These are phyloP conservation scores for Dermolepida albohirtum DNA, from an alignment of 2,888 invertebrate species.

Conservation along the genomic window DNA sequence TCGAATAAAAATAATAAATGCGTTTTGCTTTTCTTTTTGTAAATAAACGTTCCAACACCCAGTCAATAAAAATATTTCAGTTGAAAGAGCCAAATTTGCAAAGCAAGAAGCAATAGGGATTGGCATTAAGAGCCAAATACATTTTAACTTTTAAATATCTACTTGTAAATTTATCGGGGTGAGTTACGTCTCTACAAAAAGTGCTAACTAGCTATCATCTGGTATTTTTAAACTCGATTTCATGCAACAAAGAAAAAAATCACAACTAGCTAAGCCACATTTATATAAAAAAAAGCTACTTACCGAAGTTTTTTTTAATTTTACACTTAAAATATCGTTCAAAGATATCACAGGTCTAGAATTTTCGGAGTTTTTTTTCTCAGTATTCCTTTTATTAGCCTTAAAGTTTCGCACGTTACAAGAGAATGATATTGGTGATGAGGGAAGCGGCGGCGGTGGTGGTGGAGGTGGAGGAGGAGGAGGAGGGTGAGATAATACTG, in stretches of 20 bases:
- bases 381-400: constrained; percentile 47
- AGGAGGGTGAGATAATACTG: constrained; percentile 6
- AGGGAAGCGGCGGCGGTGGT: constrained; percentile 54
- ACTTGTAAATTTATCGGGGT: too few relatives aligned
- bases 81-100: too few relatives aligned
- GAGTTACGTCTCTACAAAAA: too few relatives aligned
- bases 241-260: too few relatives aligned
- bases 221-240: too few relatives aligned
- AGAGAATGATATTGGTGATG: constrained; percentile 44
- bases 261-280: too few relatives aligned
- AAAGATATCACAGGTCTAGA: constrained; percentile 60
- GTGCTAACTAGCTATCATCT: too few relatives aligned
- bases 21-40: neutral
- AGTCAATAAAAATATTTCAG: neutral
- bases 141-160: too few relatives aligned
- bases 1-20: constrained; percentile 23
- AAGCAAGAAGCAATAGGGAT: too few relatives aligned
- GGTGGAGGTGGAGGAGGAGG: constrained; percentile 53
- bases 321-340: constrained; percentile 62
- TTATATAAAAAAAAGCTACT: constrained; percentile 48
- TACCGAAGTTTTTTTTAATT: constrained; percentile 60
- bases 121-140: too few relatives aligned
- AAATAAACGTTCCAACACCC: neutral
- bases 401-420: constrained; percentile 32
- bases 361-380: constrained; percentile 47